Evolutionary conservation across 2,113 vertebrate species (phyloP).

Genomic region (Phylloscopus trochilus): DNA sequence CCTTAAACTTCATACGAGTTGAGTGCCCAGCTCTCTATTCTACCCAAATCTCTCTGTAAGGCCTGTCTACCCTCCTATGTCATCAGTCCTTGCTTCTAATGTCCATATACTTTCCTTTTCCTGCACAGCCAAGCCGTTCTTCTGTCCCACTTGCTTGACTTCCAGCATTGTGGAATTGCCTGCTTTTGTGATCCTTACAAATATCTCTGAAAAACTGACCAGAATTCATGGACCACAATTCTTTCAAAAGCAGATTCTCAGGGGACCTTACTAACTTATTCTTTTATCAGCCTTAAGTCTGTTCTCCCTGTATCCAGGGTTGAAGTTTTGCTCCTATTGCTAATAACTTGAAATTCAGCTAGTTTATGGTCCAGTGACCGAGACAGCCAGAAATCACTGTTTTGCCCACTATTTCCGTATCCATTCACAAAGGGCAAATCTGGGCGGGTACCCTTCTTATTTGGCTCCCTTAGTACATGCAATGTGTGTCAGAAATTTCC

Average conservation of each 20-base stretch:
- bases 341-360: background rate
- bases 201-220: background rate
- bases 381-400: background rate
- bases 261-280: background rate
- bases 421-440: background rate
- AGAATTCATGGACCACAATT: background rate
- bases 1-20: background rate
- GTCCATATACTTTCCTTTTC: background rate
- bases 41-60: background rate
- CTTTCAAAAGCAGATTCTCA: background rate
- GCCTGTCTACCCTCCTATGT: background rate
- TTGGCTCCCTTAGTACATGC: background rate
- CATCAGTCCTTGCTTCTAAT: background rate
- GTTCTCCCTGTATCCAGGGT: background rate
- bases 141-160: background rate
- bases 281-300: background rate
- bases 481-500: background rate
- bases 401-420: rapidly evolving
- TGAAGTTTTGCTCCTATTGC: background rate
- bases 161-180: background rate
- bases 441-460: background rate
- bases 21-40: background rate
- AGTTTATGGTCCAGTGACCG: background rate
- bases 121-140: rapidly evolving
- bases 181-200: background rate